Evolutionary conservation across 2,888 invertebrate species (phyloP).

Genomic region (Lucinisca nassula): DNA sequence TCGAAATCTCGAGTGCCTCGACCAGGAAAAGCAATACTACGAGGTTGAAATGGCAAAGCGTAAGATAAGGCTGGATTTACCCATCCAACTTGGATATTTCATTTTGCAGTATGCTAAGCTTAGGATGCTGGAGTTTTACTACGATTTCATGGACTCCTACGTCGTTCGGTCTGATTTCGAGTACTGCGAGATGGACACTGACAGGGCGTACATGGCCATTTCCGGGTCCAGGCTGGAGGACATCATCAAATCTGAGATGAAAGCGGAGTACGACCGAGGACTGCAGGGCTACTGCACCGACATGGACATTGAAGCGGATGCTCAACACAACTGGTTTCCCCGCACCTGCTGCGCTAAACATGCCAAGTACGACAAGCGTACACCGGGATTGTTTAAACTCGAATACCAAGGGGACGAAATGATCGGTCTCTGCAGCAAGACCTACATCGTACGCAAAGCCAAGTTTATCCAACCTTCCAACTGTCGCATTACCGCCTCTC

Average conservation of each 20-base stretch:
- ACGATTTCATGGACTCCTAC: conserved; percentile 31
- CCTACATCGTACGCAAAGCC: conserved; percentile 5
- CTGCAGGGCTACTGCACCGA: neutral
- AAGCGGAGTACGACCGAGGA: neutral
- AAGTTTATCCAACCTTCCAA: too few relatives aligned
- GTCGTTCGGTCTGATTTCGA: conserved; percentile 34
- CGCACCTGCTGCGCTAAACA: conserved; percentile 15
- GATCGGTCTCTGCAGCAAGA: neutral
- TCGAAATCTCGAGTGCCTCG: conserved; percentile 2
- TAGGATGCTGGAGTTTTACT: conserved; percentile 42
- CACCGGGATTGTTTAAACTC: neutral
- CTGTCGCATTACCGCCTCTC: too few relatives aligned
- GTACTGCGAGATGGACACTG: conserved; percentile 66
- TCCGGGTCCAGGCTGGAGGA: neutral
- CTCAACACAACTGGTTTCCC: neutral
- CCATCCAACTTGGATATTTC: conserved; percentile 54
- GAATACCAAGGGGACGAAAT: neutral
- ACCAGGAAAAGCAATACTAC: conserved; percentile 24
- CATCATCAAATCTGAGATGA: conserved; percentile 19
- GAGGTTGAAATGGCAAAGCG: conserved; percentile 46
- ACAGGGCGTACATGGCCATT: conserved; percentile 33
- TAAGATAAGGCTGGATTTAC: conserved; percentile 36
- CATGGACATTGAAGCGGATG: neutral
- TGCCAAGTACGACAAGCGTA: neutral
- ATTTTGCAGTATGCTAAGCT: conserved; percentile 63